A percentile compares a stretch with the other conserved stretches of the same genome.
Evolutionary conservation across 2,113 vertebrate species (phyloP).

Genomic region (Aspiorhynchus laticeps): DNA sequence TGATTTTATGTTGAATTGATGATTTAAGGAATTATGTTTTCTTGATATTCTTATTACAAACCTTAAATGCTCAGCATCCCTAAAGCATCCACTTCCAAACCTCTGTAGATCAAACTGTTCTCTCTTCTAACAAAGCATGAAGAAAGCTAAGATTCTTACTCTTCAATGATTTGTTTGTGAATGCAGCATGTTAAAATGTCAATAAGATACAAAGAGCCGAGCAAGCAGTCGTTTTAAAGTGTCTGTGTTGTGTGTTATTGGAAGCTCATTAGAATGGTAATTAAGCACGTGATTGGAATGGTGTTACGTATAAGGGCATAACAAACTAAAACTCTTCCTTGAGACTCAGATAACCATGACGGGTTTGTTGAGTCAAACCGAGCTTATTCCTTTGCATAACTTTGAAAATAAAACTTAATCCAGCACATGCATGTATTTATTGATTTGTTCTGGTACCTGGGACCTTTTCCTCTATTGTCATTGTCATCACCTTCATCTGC

Average conservation of each 20-base stretch:
- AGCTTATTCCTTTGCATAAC: not conserved
- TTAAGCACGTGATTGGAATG: not conserved
- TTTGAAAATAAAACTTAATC: not conserved
- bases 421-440: slow-evolving; percentile 14
- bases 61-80: slow-evolving; percentile 8
- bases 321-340: not conserved
- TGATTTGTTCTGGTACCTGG: slow-evolving; percentile 5
- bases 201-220: not conserved
- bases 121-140: not conserved
- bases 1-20: not conserved
- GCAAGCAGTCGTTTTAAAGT: not conserved
- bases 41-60: slow-evolving; percentile 8
- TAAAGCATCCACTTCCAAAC: not conserved
- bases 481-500: slow-evolving; percentile 37
- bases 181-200: not conserved
- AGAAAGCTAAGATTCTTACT: not conserved
- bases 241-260: not conserved
- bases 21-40: not conserved
- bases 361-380: not conserved
- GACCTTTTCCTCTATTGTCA: slow-evolving; percentile 25
- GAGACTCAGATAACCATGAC: not conserved
- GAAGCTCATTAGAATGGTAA: slow-evolving; percentile 12
- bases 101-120: not conserved
- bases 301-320: not conserved
- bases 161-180: not conserved